Evolutionary conservation across 2,113 vertebrate species (phyloP).

Genomic region (Pomatorhinus ruficollis): DNA sequence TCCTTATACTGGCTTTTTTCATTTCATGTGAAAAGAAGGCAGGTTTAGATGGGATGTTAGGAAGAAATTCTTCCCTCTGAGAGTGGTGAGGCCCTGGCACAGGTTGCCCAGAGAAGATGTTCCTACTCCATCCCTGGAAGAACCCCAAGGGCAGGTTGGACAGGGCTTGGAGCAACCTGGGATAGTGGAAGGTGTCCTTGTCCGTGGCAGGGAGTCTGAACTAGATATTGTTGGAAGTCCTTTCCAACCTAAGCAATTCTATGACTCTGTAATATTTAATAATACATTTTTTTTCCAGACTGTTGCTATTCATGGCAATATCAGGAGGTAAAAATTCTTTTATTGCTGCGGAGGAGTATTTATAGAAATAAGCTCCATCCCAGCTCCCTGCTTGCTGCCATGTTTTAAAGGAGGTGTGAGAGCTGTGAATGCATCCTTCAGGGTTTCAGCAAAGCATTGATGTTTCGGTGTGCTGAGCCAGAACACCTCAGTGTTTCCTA

Average conservation of each 20-base stretch:
- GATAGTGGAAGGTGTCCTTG: background rate
- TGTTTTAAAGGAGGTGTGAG: constrained; percentile 24
- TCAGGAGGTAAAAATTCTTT: background rate
- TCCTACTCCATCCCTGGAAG: background rate
- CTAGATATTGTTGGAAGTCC: background rate
- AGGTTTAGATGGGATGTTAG: background rate
- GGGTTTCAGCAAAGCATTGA: background rate
- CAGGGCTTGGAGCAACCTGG: fast-evolving
- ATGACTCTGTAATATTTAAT: background rate
- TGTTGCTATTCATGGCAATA: background rate
- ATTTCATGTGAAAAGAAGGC: background rate
- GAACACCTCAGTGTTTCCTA: background rate
- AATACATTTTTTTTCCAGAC: fast-evolving
- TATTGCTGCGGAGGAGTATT: background rate
- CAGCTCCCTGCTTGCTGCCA: background rate
- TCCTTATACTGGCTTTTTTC: background rate
- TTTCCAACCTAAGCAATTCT: background rate
- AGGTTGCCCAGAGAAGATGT: background rate
- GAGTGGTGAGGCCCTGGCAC: background rate
- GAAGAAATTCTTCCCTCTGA: background rate
- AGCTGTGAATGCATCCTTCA: constrained; percentile 18
- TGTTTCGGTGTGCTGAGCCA: background rate
- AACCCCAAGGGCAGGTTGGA: too few relatives aligned
- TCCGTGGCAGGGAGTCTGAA: background rate
- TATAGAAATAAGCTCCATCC: background rate